Evolutionary conservation across 2,113 vertebrate genomes (phyloP).

Genomic region (Dolichallabes microphthalmus): DNA sequence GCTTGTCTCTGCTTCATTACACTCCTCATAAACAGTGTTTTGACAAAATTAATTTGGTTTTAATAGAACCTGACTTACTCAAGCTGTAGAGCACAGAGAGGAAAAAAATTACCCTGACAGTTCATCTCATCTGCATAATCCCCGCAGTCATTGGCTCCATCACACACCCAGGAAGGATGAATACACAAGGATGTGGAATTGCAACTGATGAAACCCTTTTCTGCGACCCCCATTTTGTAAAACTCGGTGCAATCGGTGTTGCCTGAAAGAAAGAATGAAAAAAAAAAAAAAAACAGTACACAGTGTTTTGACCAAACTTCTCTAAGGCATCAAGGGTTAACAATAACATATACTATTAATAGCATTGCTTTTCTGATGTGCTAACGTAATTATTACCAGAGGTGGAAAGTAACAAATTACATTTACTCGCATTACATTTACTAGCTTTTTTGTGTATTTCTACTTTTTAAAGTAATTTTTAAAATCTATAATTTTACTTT

Average conservation of each 20-base stretch:
- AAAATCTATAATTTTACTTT: no score
- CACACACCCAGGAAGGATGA: slow-evolving; percentile 92
- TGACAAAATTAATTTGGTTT: slow-evolving; percentile 51
- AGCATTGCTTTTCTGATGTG: not conserved
- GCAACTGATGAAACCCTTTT: slow-evolving; percentile 89
- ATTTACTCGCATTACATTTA: no score
- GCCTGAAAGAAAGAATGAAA: slow-evolving; percentile 70
- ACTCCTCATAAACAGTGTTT: slow-evolving; percentile 51
- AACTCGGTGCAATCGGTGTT: slow-evolving; percentile 87
- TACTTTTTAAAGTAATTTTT: no score
- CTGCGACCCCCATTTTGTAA: slow-evolving; percentile 91
- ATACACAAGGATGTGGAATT: slow-evolving; percentile 95
- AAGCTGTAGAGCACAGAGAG: slow-evolving; percentile 44
- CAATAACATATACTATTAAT: not conserved
- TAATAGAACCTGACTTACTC: slow-evolving; percentile 48
- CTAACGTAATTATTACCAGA: not conserved
- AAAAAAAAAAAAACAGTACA: no score
- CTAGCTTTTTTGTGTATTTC: no score
- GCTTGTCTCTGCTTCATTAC: slow-evolving; percentile 53
- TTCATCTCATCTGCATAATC: slow-evolving; percentile 94
- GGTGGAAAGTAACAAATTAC: no score
- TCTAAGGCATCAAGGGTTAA: not conserved
- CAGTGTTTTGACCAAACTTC: no score
- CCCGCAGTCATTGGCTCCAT: slow-evolving; percentile 95
- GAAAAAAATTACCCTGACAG: slow-evolving; percentile 87